These are phyloP conservation scores for Aspidiotus rigidus DNA, from an alignment of 2,888 invertebrate genomes.

Conservation along the genomic window DNA sequence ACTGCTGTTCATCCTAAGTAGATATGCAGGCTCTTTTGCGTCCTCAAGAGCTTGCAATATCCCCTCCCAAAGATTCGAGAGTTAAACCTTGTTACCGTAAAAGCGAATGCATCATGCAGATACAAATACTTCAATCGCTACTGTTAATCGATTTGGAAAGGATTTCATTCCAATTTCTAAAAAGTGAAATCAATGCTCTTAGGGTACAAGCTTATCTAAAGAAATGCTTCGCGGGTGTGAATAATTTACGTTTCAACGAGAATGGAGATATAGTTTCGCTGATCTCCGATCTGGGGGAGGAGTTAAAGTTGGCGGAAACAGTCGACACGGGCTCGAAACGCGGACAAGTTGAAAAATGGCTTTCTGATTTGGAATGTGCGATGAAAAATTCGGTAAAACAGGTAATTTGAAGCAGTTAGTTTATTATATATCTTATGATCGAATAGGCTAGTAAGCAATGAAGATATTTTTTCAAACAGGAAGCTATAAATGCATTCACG, in stretches of 20 bases:
- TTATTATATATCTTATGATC: not conserved
- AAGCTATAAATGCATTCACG: not conserved
- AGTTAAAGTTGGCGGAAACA: conserved; percentile 61
- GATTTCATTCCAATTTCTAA: too few species aligned
- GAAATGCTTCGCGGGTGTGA: conserved; percentile 93
- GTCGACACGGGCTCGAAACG: conserved; percentile 77
- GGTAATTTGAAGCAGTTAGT: conserved; percentile 41
- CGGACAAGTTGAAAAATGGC: conserved; percentile 95
- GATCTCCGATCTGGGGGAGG: conserved; percentile 78
- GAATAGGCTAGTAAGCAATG: not conserved
- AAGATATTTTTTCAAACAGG: conserved; percentile 3
- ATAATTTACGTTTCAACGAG: conserved; percentile 71
- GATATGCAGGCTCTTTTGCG: too few species aligned
- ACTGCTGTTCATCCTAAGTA: too few species aligned
- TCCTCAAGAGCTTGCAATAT: too few species aligned
- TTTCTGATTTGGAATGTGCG: conserved; percentile 70
- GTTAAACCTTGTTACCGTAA: too few species aligned
- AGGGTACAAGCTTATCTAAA: conserved; percentile 90
- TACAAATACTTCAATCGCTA: not conserved
- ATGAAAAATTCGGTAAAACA: conserved; percentile 82
- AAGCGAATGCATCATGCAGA: too few species aligned
- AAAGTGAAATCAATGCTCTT: conserved; percentile 5
- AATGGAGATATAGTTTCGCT: conserved; percentile 82
- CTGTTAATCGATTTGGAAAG: not conserved
- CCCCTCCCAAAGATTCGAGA: too few species aligned